Conservation (phyloP, 2,888 invertebrate genomes). For the Cactoblastis cactorum region DNA sequence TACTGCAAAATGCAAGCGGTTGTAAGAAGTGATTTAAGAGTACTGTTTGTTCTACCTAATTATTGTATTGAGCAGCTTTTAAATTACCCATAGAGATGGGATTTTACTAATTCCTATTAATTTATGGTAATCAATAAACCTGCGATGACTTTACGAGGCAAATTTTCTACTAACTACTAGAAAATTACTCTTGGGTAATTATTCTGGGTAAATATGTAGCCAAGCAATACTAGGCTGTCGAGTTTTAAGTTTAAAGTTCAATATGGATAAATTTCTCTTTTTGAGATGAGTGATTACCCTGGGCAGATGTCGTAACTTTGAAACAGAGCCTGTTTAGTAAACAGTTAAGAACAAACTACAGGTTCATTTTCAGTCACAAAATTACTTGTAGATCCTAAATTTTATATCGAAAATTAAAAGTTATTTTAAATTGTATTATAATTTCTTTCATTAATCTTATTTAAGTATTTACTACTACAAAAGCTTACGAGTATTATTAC, state of each 20-base stretch:
- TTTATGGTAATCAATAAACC: neutral
- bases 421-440: too few species aligned
- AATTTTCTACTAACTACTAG: neutral
- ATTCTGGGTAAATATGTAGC: neutral
- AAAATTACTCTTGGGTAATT: neutral
- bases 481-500: too few species aligned
- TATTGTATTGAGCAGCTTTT: slow-evolving; percentile 5
- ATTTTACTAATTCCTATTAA: neutral
- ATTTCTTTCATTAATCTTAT: too few species aligned
- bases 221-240: neutral
- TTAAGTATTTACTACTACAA: too few species aligned
- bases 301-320: too few species aligned
- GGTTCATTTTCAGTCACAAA: too few species aligned
- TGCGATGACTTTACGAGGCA: neutral
- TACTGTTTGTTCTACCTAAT: slow-evolving; percentile 4
- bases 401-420: too few species aligned
- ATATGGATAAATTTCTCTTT: too few species aligned
- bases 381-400: too few species aligned
- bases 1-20: slow-evolving; percentile 22
- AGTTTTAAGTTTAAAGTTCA: neutral
- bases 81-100: neutral
- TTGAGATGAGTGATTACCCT: too few species aligned
- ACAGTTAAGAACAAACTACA: too few species aligned
- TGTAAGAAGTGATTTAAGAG: slow-evolving; percentile 21
- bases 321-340: too few species aligned